These are phyloP conservation scores for Myotis daubentonii DNA, from an alignment of 2,797 vertebrate species.

Conservation along the genomic window DNA sequence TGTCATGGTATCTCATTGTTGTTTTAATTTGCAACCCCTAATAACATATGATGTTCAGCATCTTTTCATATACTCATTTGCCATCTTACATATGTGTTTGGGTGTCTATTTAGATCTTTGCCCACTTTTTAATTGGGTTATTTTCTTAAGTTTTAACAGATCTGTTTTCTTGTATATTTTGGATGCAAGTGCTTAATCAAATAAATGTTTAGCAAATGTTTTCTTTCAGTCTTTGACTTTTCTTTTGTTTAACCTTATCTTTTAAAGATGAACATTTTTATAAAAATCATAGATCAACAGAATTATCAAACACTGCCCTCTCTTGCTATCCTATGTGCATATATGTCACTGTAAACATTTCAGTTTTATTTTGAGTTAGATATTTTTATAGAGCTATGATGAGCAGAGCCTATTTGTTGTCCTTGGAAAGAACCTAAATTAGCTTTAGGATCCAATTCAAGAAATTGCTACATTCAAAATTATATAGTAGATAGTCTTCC, in stretches of 20 bases:
- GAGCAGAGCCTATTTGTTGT: slow-evolving; percentile 20
- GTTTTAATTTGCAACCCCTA: not conserved
- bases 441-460: not conserved
- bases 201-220: slow-evolving; percentile 13
- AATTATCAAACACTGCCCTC: not conserved
- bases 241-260: slow-evolving; percentile 16
- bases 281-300: not conserved
- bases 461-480: slow-evolving; percentile 16
- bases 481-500: not conserved
- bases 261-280: not conserved
- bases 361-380: not conserved
- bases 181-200: not conserved
- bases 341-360: not conserved
- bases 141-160: not conserved
- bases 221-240: not conserved
- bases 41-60: not conserved
- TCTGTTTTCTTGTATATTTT: not conserved
- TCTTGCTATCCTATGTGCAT: not conserved
- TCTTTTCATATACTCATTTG: not conserved
- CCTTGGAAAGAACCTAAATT: not conserved
- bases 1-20: not conserved
- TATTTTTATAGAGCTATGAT: not conserved
- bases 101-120: not conserved
- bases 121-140: not conserved
- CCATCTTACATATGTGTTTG: not conserved